Evolutionary conservation across 2,888 invertebrate species (phyloP), one percentile per base, ranked within the genome.

Genomic region (Noctua fimbriata): DNA sequence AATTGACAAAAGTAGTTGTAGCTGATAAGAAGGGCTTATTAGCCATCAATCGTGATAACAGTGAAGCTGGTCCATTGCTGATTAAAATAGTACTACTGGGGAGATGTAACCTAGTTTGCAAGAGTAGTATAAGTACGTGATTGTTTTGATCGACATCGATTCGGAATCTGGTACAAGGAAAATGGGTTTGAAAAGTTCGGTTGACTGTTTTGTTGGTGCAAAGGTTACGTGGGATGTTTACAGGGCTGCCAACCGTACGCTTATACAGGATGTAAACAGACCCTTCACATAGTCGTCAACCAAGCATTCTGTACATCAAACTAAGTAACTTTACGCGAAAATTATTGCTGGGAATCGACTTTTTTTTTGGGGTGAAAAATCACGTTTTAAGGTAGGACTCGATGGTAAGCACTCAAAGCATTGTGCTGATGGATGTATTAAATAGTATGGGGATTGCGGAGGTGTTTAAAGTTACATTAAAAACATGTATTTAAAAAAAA

Each of bases 21-120:
- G 71, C 24, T 75, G 79, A 88, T 88, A 88, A 84, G n/a, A 65
- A 83, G 75, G 71, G 81, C 73, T 77, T 84, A 69, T 21, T 63
- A 67, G 49, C 55, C 28, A 77, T 87, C 65, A 79, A 76, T 78
- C 24, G 63, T 63, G 84, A 84, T 84, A 84, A 77, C 18, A 47
- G 0, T 6, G 1, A 9, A 79, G 73, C 21, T 52, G 24, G 44
- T 75, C 12, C 75, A 79, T 66, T 75, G 71, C 72, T 72, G 73
- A 79, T 86, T 63, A 49, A 28, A 36, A 52, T 65, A 58, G 66
- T 77, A 70, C 55, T 75, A 63, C 55, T 69, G 5, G 21, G 49
- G 21, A 65, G 67, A 75, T 65, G 2, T 86, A 85, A 85, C 86
- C 85, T 67, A 85, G 83, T 83, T 85, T 28, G 2, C 28, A 7